phyloP scores from a whole-genome alignment of 1,140 invertebrate species.

The Drosophila mauritiana region DNA sequence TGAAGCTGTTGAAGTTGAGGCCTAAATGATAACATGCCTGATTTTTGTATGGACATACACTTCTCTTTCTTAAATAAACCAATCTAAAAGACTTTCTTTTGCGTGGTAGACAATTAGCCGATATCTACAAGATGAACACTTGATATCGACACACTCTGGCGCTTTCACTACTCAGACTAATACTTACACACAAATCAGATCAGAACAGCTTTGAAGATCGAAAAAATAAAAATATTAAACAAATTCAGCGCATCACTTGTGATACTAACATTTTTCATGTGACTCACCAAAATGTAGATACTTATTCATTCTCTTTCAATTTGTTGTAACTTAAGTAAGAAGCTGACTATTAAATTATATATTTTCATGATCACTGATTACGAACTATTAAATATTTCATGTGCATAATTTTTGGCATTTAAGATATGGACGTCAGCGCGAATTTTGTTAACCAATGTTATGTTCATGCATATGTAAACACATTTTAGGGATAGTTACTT shows the following conservation, averaged over 20 bases:
- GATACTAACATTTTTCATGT: slow-evolving; percentile 60
- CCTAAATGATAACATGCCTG: slow-evolving; percentile 84
- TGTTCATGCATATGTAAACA: slow-evolving; percentile 50
- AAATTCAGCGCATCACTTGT: slow-evolving; percentile 56
- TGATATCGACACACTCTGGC: slow-evolving; percentile 63
- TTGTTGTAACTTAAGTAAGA: slow-evolving; percentile 30
- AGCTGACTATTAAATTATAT: slow-evolving; percentile 31
- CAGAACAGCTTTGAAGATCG: slow-evolving; percentile 27
- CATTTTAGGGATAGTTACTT: slow-evolving; percentile 41
- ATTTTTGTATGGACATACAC: slow-evolving; percentile 82
- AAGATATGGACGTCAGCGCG: slow-evolving; percentile 28
- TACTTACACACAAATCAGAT: slow-evolving; percentile 36
- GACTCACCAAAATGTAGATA: slow-evolving; percentile 48
- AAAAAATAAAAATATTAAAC: slow-evolving; percentile 25
- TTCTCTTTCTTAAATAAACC: slow-evolving; percentile 75
- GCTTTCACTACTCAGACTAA: slow-evolving; percentile 68
- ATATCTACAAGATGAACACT: slow-evolving; percentile 67
- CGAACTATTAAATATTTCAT: slow-evolving; percentile 20
- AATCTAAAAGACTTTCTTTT: slow-evolving; percentile 72
- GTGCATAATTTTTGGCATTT: slow-evolving; percentile 49
- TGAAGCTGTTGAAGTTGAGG: slow-evolving; percentile 84
- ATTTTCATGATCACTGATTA: slow-evolving; percentile 26
- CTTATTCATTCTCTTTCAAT: slow-evolving; percentile 47
- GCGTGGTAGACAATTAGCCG: slow-evolving; percentile 69
- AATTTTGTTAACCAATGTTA: slow-evolving; percentile 41